phyloP scores from a whole-genome alignment of 2,113 vertebrate species.

The Gymnorhina tibicen region DNA sequence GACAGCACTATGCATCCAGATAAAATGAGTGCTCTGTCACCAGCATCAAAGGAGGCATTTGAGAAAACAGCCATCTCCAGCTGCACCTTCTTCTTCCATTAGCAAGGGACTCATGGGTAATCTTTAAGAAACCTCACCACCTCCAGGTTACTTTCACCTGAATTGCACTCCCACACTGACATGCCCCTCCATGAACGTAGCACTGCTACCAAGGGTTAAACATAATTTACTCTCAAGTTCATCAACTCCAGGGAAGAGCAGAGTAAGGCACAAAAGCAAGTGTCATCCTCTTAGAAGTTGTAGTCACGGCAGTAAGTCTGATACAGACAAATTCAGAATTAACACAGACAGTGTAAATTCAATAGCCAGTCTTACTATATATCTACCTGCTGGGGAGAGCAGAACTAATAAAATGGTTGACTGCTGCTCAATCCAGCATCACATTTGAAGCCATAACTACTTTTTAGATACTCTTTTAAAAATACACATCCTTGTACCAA shows the following conservation, averaged over 20 bases:
- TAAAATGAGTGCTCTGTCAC: neutral
- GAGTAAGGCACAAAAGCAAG: neutral
- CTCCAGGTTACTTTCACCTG: neutral
- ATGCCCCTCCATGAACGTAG: neutral
- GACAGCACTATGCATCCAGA: neutral
- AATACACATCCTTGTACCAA: neutral
- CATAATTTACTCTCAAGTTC: neutral
- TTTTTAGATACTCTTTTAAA: neutral
- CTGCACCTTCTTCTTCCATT: neutral
- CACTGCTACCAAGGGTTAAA: neutral
- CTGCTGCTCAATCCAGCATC: constrained; percentile 1
- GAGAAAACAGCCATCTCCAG: neutral
- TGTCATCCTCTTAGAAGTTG: neutral
- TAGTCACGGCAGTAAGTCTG: neutral
- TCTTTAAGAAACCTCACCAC: neutral
- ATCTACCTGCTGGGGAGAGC: neutral
- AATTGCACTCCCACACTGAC: neutral
- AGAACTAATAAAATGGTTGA: neutral
- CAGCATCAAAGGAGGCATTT: neutral
- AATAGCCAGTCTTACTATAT: neutral
- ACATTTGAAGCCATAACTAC: neutral
- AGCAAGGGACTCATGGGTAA: neutral
- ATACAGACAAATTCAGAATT: neutral
- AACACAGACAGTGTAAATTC: neutral
- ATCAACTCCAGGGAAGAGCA: neutral